Conservation (phyloP, 1,140 invertebrate genomes). For the Drosophila grimshawi region DNA sequence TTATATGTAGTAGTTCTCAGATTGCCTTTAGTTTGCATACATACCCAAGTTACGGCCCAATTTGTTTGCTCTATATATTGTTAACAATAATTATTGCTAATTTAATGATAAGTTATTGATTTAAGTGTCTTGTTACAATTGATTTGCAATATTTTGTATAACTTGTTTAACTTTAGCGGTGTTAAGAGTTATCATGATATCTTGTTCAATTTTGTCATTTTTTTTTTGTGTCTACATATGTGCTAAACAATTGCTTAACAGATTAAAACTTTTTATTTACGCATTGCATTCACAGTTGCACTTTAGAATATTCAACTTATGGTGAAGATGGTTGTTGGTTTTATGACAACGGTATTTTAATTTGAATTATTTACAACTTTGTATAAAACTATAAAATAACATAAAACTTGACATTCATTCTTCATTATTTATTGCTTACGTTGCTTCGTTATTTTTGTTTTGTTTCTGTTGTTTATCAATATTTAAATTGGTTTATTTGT, state of each 20-base stretch:
- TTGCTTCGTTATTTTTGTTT: slow-evolving; percentile 15
- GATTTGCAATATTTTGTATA: slow-evolving; percentile 35
- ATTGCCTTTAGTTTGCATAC: slow-evolving; percentile 50
- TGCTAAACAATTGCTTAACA: slow-evolving; percentile 63
- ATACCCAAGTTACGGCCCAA: slow-evolving; percentile 51
- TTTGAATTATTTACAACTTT: slow-evolving; percentile 46
- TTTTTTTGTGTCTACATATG: slow-evolving; percentile 36
- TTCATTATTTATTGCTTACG: slow-evolving; percentile 30
- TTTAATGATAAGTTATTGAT: slow-evolving; percentile 66
- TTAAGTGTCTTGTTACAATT: slow-evolving; percentile 54
- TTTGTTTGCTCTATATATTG: slow-evolving; percentile 46
- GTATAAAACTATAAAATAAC: slow-evolving; percentile 39
- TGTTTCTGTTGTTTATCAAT: not conserved
- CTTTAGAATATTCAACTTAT: slow-evolving; percentile 34
- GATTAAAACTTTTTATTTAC: slow-evolving; percentile 35
- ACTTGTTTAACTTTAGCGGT: slow-evolving; percentile 59
- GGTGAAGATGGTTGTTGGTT: slow-evolving; percentile 36
- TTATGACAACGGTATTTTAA: slow-evolving; percentile 33
- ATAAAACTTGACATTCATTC: slow-evolving; percentile 30
- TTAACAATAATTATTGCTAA: slow-evolving; percentile 82
- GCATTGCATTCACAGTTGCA: slow-evolving; percentile 30
- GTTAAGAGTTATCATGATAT: slow-evolving; percentile 65
- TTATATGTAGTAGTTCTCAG: slow-evolving; percentile 30
- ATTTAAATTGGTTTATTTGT: slow-evolving; percentile 32
- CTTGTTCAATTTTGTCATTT: slow-evolving; percentile 13